Conservation (phyloP, 2,797 vertebrate species). For the Coccyzus lansbergi region DNA sequence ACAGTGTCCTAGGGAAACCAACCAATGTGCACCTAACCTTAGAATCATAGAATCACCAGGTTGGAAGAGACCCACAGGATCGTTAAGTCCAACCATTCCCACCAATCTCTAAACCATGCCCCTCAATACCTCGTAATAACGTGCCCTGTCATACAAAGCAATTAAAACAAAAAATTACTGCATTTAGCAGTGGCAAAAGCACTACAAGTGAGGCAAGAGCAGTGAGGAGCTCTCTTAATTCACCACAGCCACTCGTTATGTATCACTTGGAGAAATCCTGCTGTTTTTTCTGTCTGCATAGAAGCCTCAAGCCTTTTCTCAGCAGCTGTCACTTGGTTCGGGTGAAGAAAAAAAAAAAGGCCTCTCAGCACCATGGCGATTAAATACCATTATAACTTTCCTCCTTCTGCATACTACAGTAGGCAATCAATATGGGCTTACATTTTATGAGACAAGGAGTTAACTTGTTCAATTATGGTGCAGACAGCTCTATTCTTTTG, state of each 20-base stretch:
- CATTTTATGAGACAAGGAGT: slow-evolving; percentile 99
- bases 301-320: slow-evolving; percentile 61
- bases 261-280: slow-evolving; percentile 36
- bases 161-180: not conserved
- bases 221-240: not conserved
- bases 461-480: slow-evolving; percentile 99
- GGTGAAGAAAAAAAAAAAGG: not conserved
- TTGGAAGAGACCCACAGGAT: too few relatives aligned
- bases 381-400: slow-evolving; percentile 83
- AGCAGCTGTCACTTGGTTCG: slow-evolving; percentile 72
- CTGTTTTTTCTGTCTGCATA: slow-evolving; percentile 60
- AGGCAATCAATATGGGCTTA: slow-evolving; percentile 94
- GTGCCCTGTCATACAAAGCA: not conserved
- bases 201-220: not conserved
- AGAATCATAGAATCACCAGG: too few relatives aligned
- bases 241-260: not conserved
- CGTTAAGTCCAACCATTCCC: too few relatives aligned
- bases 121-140: too few relatives aligned
- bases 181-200: not conserved
- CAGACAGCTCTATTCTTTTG: slow-evolving; percentile 99
- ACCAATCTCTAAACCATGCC: too few relatives aligned
- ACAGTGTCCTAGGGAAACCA: not conserved
- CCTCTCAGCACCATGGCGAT: slow-evolving; percentile 76
- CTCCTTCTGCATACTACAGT: slow-evolving; percentile 82
- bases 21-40: rapidly evolving